A percentile compares a stretch with the other conserved stretches of the same genome.
Evolutionary conservation across 1,140 invertebrate species (phyloP).

Genomic region (Xylocopa sonorina): DNA sequence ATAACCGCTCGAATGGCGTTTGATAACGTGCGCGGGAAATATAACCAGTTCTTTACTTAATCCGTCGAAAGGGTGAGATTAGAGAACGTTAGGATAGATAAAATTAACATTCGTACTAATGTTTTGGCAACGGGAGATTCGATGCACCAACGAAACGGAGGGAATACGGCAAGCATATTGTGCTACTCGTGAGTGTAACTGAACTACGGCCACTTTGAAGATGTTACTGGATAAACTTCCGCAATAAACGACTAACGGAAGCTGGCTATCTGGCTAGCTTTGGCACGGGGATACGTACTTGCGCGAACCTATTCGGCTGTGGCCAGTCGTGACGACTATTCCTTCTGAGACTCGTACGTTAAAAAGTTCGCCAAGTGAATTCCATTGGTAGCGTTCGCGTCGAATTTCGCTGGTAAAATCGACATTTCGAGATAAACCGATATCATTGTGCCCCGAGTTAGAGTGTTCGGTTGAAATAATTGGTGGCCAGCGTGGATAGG

Average conservation of each 20-base stretch:
- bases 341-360: not conserved
- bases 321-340: not conserved
- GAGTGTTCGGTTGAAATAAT: no score
- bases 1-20: not conserved
- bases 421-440: not conserved
- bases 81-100: not conserved
- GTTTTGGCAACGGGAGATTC: not conserved
- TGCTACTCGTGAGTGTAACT: not conserved
- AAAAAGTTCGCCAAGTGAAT: not conserved
- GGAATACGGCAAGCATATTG: not conserved
- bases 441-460: no score
- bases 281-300: not conserved
- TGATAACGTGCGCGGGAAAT: not conserved
- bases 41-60: not conserved
- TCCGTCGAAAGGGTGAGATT: not conserved
- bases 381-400: not conserved
- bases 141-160: no score
- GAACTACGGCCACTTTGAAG: not conserved
- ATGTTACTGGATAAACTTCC: conserved; percentile 36
- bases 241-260: conserved; percentile 21
- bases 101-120: not conserved
- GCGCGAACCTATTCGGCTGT: not conserved
- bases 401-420: not conserved
- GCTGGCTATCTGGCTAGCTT: not conserved
- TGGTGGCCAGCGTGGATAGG: no score